A percentile compares a stretch with the other conserved stretches of the same genome.
Evolutionary conservation across 2,888 invertebrate genomes (phyloP).

Genomic region (Drosophila eohydei): DNA sequence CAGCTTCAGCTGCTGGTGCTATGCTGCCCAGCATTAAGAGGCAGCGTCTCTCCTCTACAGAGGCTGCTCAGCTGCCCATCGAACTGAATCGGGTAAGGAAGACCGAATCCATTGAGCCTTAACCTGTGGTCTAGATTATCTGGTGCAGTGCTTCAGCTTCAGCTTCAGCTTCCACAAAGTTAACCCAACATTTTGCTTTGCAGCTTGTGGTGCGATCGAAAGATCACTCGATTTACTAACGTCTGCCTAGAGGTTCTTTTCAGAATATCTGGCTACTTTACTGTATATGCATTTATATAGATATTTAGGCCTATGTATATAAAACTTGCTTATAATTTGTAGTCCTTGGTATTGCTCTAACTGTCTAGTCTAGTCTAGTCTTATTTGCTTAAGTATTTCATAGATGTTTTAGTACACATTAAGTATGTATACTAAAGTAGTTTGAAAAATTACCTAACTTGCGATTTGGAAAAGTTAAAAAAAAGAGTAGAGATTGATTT

Average conservation of each 20-base stretch:
- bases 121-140: conserved; percentile 19
- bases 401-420: background rate
- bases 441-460: background rate
- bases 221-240: conserved; percentile 28
- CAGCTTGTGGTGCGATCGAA: conserved; percentile 55
- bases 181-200: conserved; percentile 67
- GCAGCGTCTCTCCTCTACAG: conserved; percentile 85
- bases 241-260: conserved; percentile 43
- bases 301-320: background rate
- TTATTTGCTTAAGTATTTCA: background rate
- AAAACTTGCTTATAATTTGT: background rate
- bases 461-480: background rate
- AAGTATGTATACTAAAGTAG: background rate
- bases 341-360: background rate
- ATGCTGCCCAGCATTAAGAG: conserved; percentile 69
- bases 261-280: conserved; percentile 39
- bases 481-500: background rate
- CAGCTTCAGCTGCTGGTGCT: conserved; percentile 31
- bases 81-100: conserved; percentile 86
- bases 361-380: background rate
- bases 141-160: conserved; percentile 74
- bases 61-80: conserved; percentile 85
- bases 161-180: conserved; percentile 53
- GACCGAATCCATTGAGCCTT: conserved; percentile 60
- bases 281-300: background rate